These are phyloP conservation scores for Saimiri boliviensis DNA, from an alignment of 2,113 vertebrate species.

Conservation along the genomic window DNA sequence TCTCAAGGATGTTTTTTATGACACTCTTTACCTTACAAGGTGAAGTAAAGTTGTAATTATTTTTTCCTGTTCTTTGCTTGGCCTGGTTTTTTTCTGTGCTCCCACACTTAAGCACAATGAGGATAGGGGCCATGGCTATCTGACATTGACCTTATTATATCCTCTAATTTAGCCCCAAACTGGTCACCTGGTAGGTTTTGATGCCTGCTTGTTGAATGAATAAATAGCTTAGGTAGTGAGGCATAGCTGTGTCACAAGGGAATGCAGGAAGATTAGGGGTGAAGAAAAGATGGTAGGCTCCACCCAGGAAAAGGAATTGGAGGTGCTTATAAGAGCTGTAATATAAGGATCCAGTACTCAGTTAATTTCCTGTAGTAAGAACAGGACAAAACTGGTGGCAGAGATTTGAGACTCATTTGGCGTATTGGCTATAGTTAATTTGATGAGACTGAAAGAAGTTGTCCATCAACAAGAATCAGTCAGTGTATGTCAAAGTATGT, in stretches of 20 bases:
- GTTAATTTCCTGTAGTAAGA: not conserved
- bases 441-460: not conserved
- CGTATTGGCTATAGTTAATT: not conserved
- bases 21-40: not conserved
- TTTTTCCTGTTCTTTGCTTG: not conserved
- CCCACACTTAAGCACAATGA: not conserved
- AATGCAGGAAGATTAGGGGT: not conserved
- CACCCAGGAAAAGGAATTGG: not conserved
- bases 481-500: not conserved
- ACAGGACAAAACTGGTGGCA: not conserved
- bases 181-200: not conserved
- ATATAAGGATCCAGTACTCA: not conserved
- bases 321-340: not conserved
- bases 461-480: not conserved
- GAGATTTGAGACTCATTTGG: not conserved
- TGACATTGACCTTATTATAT: not conserved
- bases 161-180: not conserved
- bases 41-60: not conserved
- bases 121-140: not conserved
- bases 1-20: not conserved
- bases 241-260: not conserved
- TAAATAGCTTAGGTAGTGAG: not conserved
- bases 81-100: not conserved
- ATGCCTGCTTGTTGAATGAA: not conserved
- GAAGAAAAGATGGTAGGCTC: not conserved